A percentile compares a stretch with the other conserved stretches of the same genome.
phyloP scores from a whole-genome alignment of 1,140 invertebrate species.

The Papilio polyxenes region DNA sequence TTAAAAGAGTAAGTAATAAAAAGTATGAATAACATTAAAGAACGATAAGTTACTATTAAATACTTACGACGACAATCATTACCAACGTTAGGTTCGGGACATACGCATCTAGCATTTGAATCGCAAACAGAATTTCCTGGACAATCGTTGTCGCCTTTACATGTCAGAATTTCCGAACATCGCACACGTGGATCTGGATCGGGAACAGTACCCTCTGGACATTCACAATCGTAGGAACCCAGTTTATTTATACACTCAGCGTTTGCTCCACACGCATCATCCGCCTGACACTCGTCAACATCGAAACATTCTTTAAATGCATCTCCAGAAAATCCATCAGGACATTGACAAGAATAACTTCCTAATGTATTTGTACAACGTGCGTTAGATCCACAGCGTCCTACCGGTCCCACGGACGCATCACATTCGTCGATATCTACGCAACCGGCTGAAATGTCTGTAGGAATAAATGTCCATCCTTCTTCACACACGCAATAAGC shows the following conservation, averaged over 20 bases:
- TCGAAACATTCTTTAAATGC: slow-evolving; percentile 89
- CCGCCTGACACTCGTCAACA: slow-evolving; percentile 89
- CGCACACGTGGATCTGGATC: slow-evolving; percentile 90
- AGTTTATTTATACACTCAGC: slow-evolving; percentile 90
- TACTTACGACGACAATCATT: slow-evolving; percentile 94
- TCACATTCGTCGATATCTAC: slow-evolving; percentile 97
- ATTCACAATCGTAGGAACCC: slow-evolving; percentile 89
- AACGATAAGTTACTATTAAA: slow-evolving; percentile 41
- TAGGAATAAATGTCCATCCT: slow-evolving; percentile 95
- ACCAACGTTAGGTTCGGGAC: slow-evolving; percentile 94
- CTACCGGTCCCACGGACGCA: slow-evolving; percentile 86
- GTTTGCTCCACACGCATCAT: slow-evolving; percentile 86
- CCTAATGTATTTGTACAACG: slow-evolving; percentile 91
- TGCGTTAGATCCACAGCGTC: slow-evolving; percentile 91
- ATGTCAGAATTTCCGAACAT: slow-evolving; percentile 90
- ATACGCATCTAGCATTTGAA: slow-evolving; percentile 87
- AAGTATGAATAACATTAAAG: slow-evolving; percentile 27
- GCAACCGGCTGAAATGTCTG: slow-evolving; percentile 92
- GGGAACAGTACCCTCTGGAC: slow-evolving; percentile 89
- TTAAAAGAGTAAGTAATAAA: slow-evolving; percentile 31
- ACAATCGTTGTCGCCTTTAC: slow-evolving; percentile 88
- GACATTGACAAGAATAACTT: slow-evolving; percentile 88
- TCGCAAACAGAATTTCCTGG: slow-evolving; percentile 95
- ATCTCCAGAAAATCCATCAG: slow-evolving; percentile 90
- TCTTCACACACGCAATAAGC: slow-evolving; percentile 96